Evolutionary conservation across 2,113 vertebrate genomes (phyloP), one percentile per base, ranked within the genome.

Genomic region (Sebastes schlegelii): DNA sequence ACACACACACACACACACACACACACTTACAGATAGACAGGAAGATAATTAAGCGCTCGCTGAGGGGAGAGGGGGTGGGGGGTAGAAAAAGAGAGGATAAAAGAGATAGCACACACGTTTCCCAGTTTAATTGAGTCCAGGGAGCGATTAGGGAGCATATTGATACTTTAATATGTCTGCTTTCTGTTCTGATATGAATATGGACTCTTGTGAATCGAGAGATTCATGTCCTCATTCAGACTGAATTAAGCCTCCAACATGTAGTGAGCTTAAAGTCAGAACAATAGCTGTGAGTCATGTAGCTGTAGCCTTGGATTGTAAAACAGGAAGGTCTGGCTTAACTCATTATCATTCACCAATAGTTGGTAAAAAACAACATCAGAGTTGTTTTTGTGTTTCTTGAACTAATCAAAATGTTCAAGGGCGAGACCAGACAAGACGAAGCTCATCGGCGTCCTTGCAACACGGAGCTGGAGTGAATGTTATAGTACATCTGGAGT

Each of bases 1-100:
- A 63, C 48, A 46, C 43, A 40, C 51, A 43, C 10, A 11, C 46
- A 65, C 4, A 49, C 75, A 58, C 75, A 71, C 62, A 58, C n/a
- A 57, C 21, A 46, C 2, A 65, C 4, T 1, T 8, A 84, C 51
- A 75, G 60, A 78, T 10, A 76, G 42, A 85, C 17, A 66, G 70
- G 54, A 9, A 82, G 60, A 82, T 84, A 89, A 91, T 87, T 79
- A 88, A 75, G 72, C 40, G 67, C 61, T 84, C 23, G 58, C 55
- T 66, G 42, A 16, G 6, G 54, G 21, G 52, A 58, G 65, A 57
- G 40, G 71, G 58, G 21, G 12, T 1, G 55, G 9, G 46, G 42
- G 66, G 34, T 23, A 68, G 21, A 55, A 34, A 54, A 65, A 72
- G 21, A 58, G 26, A 60, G 21, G 17, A 63, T 8, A 55, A n/a